Evolutionary conservation across 2,888 invertebrate genomes (phyloP).

Genomic region (Agrilus biguttatus): DNA sequence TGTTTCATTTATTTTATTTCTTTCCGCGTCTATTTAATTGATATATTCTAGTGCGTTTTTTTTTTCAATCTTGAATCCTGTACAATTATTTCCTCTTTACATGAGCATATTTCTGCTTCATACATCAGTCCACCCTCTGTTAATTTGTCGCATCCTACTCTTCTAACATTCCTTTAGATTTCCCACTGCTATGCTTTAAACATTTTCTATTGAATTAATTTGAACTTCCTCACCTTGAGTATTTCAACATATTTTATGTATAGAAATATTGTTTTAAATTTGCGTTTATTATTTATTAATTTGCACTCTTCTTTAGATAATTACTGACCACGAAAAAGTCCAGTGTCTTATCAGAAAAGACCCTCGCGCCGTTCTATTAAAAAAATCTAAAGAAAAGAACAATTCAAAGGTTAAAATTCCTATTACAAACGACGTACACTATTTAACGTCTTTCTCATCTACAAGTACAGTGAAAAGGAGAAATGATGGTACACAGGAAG

Average conservation of each 20-base stretch:
- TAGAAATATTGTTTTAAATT: no score
- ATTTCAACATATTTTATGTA: background rate
- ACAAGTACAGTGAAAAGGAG: slow-evolving; percentile 23
- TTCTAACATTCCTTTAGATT: slow-evolving; percentile 3
- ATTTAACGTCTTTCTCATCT: slow-evolving; percentile 30
- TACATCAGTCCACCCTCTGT: no score
- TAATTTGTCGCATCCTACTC: no score
- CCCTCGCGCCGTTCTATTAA: slow-evolving; percentile 12
- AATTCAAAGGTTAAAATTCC: slow-evolving; percentile 30
- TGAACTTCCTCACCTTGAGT: no score
- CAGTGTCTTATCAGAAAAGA: slow-evolving; percentile 35
- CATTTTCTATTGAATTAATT: no score
- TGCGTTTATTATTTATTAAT: background rate
- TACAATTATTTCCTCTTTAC: no score
- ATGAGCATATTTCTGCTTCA: no score
- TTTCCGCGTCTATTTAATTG: no score
- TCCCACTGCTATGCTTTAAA: background rate
- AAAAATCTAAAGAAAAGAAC: slow-evolving; percentile 16
- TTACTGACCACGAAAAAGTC: slow-evolving; percentile 26
- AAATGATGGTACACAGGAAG: slow-evolving; percentile 33
- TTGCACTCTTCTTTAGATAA: slow-evolving; percentile 12
- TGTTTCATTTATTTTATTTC: no score
- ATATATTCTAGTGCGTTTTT: no score
- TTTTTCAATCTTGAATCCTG: no score
- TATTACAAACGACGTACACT: slow-evolving; percentile 33